Percentiles rank a stretch among this genome's conserved stretches.
Conservation (phyloP, 2,113 vertebrate species). For the Ptilonorhynchus violaceus region DNA sequence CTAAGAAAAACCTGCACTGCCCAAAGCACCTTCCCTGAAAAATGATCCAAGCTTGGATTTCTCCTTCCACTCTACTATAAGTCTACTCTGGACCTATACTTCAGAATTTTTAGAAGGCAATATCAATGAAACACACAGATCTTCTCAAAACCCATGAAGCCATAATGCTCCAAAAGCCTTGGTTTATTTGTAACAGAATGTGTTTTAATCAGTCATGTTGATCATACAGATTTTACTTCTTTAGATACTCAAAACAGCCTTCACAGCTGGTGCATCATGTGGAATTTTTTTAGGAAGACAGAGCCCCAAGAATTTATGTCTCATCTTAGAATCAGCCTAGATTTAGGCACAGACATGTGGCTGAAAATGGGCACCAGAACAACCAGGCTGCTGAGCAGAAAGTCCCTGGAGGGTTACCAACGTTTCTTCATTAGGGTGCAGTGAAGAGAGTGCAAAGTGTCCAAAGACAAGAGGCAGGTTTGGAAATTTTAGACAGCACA, state of each 20-base stretch:
- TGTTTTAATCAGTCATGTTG: conserved; percentile 8
- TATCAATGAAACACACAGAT: conserved; percentile 20
- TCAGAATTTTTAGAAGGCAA: conserved; percentile 16
- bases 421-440: not conserved
- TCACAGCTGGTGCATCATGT: not conserved
- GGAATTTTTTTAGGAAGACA: not conserved
- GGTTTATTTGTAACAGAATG: not conserved
- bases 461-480: not conserved
- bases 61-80: not conserved
- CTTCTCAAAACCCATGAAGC: not conserved
- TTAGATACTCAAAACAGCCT: not conserved
- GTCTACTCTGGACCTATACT: not conserved
- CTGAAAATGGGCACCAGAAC: not conserved
- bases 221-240: not conserved
- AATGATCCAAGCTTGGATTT: conserved; percentile 1
- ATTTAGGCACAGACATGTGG: not conserved
- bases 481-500: not conserved
- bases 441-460: not conserved
- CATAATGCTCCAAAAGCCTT: conserved; percentile 1
- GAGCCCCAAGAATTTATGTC: not conserved
- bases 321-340: not conserved
- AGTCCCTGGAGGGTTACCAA: not conserved
- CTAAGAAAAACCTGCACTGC: not conserved
- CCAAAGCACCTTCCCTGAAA: not conserved
- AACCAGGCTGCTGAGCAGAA: not conserved